Conservation (phyloP, 2,888 invertebrate species). For the Petrophora chlorosata region DNA sequence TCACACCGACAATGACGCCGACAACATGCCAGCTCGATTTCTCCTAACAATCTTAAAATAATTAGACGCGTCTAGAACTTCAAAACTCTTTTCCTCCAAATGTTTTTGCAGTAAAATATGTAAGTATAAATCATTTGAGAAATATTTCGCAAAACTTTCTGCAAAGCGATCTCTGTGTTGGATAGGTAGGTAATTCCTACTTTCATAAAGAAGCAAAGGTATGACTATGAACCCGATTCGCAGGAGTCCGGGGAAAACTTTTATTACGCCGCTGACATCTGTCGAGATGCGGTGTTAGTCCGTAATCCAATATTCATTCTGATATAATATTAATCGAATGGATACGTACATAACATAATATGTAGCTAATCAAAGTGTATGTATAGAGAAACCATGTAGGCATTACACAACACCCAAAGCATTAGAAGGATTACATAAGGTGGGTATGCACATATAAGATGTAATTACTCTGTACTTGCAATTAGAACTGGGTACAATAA, state of each 20-base stretch:
- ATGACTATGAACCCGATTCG: conserved; percentile 43
- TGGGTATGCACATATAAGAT: no score
- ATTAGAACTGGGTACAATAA: conserved; percentile 37
- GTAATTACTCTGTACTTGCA: no score
- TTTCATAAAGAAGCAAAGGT: conserved; percentile 29
- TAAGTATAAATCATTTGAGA: conserved; percentile 8
- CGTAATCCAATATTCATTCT: conserved; percentile 43
- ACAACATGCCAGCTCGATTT: conserved; percentile 18
- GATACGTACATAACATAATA: conserved; percentile 1
- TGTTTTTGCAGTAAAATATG: conserved; percentile 14
- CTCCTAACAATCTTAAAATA: conserved; percentile 15
- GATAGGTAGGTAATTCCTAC: conserved; percentile 30
- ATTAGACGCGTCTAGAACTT: conserved; percentile 22
- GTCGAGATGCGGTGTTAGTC: conserved; percentile 39
- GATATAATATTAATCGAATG: conserved; percentile 29
- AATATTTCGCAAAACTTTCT: conserved; percentile 19
- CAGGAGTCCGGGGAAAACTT: conserved; percentile 52
- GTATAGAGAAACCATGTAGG: no score
- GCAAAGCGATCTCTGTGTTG: conserved; percentile 19
- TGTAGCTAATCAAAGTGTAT: neutral
- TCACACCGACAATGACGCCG: conserved; percentile 21
- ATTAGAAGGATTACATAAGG: no score
- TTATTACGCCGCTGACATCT: conserved; percentile 61
- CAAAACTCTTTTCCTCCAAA: conserved; percentile 16
- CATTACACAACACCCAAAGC: no score